These are phyloP conservation scores for Cynopterus sphinx DNA, from an alignment of 2,797 vertebrate genomes.

Conservation along the genomic window DNA sequence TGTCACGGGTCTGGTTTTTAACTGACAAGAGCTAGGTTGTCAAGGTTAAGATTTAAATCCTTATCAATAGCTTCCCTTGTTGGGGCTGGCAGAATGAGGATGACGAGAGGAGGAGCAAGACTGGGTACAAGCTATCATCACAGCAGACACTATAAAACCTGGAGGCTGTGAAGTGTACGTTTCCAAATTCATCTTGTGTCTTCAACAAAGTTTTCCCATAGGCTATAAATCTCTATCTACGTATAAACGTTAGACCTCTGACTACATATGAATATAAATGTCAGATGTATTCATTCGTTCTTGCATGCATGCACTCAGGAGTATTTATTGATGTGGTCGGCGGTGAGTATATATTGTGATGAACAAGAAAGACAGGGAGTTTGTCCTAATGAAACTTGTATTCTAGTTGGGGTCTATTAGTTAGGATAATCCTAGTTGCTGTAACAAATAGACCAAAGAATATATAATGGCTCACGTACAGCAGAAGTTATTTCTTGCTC, in stretches of 20 bases:
- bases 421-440: constrained; percentile 16
- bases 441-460: constrained; percentile 17
- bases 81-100: neutral
- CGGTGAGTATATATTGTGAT: neutral
- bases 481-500: neutral
- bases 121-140: neutral
- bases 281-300: neutral
- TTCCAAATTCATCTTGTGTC: constrained; percentile 22
- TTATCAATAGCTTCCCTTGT: constrained; percentile 36
- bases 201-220: neutral
- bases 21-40: constrained; percentile 62
- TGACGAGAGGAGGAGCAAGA: neutral
- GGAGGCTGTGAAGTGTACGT: neutral
- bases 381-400: neutral
- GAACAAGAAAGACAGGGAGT: neutral
- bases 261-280: constrained; percentile 1
- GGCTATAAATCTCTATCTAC: constrained; percentile 12
- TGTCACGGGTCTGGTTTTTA: constrained; percentile 67
- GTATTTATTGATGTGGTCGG: neutral
- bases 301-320: neutral
- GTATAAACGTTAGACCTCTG: neutral
- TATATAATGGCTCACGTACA: neutral
- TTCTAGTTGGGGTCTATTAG: constrained; percentile 21
- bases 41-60: constrained; percentile 63
- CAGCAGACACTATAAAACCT: neutral